Base-by-base conservation (phyloP, 37 sponge, comb jelly and placozoan genomes). In the Beroe ovata region DNA sequence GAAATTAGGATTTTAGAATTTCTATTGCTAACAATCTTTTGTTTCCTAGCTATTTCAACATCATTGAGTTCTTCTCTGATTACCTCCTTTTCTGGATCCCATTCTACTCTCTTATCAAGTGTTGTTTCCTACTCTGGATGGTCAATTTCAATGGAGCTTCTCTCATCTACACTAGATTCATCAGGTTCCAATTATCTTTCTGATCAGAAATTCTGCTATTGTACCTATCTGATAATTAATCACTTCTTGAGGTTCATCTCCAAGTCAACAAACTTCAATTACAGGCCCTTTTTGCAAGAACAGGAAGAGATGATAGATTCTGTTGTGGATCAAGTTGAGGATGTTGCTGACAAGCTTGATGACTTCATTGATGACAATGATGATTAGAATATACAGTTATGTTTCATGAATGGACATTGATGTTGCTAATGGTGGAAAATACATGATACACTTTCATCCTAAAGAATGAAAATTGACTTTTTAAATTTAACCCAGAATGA, bases 61-160 rank as follows among this genome's bases (percentile, higher is more conserved):
- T 71, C 71, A 35, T 71, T 21, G 35, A 71, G 20, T 71, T 71
- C 38, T 71, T 71, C 71, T 11, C 36, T 34, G 71, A 71, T 38
- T 71, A 71, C 36, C 8, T 71, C 3, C 38, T 71, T 8, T 71
- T 71, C 36, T 71, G 71, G 71, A 71, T 71, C 20, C 71, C 71
- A 35, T 71, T 71, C 71, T 71, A 71, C 71, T 71, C 71, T 4
- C 71, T 71, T 21, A 71, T 71, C 71, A 71, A 71, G 71, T 71
- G 71, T 71, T 6, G 36, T 6, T 71, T 71, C 71, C 71, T 71
- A 2, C 71, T 71, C 71, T 71, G 71, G 71, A 71, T 71, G 71
- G 71, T 71, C 11, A 71, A 71, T 38, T 71, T 35, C 38, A 29
- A 71, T 6, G 71, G 71, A 35, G 71, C 71, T 38, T 28, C 29